These are phyloP conservation scores for Nothobranchius furzeri DNA, from an alignment of 2,113 vertebrate genomes.

Conservation along the genomic window DNA sequence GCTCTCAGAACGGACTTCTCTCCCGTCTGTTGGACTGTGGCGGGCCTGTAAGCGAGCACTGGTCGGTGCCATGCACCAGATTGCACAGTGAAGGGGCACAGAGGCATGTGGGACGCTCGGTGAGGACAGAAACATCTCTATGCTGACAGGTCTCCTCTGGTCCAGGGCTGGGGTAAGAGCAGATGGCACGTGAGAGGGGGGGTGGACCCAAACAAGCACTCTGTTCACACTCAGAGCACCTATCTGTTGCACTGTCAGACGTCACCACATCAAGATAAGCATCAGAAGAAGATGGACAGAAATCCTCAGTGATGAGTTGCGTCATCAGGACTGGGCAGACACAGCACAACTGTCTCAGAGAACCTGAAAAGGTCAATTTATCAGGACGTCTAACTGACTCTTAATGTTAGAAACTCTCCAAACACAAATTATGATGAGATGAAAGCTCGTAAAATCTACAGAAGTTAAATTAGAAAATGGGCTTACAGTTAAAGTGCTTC, in stretches of 20 bases:
- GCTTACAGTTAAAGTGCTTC: too few relatives aligned
- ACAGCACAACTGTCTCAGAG: constrained; percentile 6
- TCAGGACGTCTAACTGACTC: too few relatives aligned
- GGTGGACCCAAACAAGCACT: constrained; percentile 48
- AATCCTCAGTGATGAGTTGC: constrained; percentile 12
- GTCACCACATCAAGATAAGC: constrained; percentile 29
- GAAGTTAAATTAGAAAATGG: too few relatives aligned
- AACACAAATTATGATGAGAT: too few relatives aligned
- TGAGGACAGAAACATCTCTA: constrained; percentile 73
- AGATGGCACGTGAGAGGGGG: constrained; percentile 62
- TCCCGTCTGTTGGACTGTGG: constrained; percentile 34
- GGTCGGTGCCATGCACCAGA: constrained; percentile 80
- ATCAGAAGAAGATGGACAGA: constrained; percentile 16
- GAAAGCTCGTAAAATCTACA: too few relatives aligned
- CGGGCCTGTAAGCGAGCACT: constrained; percentile 46
- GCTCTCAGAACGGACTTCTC: constrained; percentile 37
- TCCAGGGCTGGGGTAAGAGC: constrained; percentile 50
- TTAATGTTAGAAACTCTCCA: too few relatives aligned
- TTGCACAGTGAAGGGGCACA: constrained; percentile 68
- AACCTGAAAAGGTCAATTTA: background rate
- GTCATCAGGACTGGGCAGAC: constrained; percentile 16
- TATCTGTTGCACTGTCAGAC: constrained; percentile 43
- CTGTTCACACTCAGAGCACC: constrained; percentile 48
- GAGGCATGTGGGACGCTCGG: constrained; percentile 63
- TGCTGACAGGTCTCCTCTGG: constrained; percentile 61